Base-by-base conservation (phyloP, 2,888 invertebrate genomes). In the Notodonta ziczac region DNA sequence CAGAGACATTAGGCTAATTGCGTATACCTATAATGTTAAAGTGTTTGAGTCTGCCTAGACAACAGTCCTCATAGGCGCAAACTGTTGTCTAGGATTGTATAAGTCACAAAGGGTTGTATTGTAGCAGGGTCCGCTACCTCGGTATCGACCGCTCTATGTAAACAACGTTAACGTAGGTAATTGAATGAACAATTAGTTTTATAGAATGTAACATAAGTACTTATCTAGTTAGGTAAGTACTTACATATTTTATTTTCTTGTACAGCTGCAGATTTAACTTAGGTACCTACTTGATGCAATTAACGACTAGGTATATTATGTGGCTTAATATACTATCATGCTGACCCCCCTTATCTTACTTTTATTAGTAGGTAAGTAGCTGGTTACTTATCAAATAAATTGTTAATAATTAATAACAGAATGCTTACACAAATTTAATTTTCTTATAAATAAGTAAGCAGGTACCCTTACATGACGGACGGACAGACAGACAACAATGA, bases 121-220 rank as follows among this genome's bases (percentile, higher is more conserved):
- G 52, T 52, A 5, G 52, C 57, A 46, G 59, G 62, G 65, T 65
- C 56, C 12, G 59, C 52, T 58, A 60, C 62, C 46, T 56, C 63
- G 60, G 54, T 72, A 73, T 72, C 73, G 70, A 75, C 63, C 66
- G 52, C 52, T 12, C 54, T 70, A 69, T 67, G 63, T 62, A 66
- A 62, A 72, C 63, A 48, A 59, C 58, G 40, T 57, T 59, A 63
- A 73, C 63, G 57, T 65, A 66, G 61, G 66, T 66, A 70, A 65
- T 68, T 59, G 61, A 68, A 64, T 60, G 66, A 61, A 40, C n/a
- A 67, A 73, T 42, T 8, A 3, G n/a, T n/a, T 46, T 5, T 10
- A 46, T n/a, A 10, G 46, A 9, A 42, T 4, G 12, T 42, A 24
- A 24, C 24, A 24, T 24, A 24, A 24, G 24, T 24, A 24, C 24